A percentile compares a stretch with the other conserved stretches of the same genome.
Evolutionary conservation across 1,140 invertebrate species (phyloP).

Genomic region (Bombyx mandarina): DNA sequence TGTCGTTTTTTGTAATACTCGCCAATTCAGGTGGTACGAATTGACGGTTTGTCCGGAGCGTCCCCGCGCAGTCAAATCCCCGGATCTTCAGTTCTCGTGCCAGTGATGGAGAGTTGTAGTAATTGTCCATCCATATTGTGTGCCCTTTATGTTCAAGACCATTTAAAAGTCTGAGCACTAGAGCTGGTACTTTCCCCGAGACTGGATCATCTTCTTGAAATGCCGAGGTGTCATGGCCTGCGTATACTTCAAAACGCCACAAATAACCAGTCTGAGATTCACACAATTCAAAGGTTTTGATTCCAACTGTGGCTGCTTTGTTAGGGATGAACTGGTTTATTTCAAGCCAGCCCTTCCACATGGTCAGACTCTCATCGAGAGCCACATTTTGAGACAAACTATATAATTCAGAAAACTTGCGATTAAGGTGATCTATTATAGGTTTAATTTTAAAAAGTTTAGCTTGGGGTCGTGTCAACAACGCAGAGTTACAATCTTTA

Average conservation of each 20-base stretch:
- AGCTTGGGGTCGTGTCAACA: background rate
- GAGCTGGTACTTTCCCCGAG: too few species aligned
- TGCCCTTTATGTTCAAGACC: too few species aligned
- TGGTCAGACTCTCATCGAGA: constrained; percentile 14
- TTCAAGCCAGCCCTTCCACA: constrained; percentile 19
- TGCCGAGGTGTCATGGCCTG: too few species aligned
- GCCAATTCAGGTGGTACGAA: constrained; percentile 6
- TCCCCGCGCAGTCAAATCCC: constrained; percentile 5
- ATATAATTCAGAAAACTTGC: constrained; percentile 10
- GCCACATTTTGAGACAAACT: constrained; percentile 16
- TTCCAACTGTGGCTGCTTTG: constrained; percentile 15
- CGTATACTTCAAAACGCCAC: constrained; percentile 10
- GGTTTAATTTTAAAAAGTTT: constrained; percentile 24
- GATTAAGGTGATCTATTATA: constrained; percentile 20
- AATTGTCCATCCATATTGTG: constrained; percentile 17
- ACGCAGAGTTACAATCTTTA: too few species aligned
- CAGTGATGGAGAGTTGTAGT: constrained; percentile 19
- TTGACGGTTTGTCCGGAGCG: constrained; percentile 4
- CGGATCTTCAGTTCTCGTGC: constrained; percentile 2
- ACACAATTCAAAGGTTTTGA: constrained; percentile 22
- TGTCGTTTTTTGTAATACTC: background rate
- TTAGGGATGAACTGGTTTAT: constrained; percentile 13
- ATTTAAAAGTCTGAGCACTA: background rate
- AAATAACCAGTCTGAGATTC: constrained; percentile 19
- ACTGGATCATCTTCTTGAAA: too few species aligned